Conservation (phyloP, 2,888 invertebrate species). For the Apamea epomidion region DNA sequence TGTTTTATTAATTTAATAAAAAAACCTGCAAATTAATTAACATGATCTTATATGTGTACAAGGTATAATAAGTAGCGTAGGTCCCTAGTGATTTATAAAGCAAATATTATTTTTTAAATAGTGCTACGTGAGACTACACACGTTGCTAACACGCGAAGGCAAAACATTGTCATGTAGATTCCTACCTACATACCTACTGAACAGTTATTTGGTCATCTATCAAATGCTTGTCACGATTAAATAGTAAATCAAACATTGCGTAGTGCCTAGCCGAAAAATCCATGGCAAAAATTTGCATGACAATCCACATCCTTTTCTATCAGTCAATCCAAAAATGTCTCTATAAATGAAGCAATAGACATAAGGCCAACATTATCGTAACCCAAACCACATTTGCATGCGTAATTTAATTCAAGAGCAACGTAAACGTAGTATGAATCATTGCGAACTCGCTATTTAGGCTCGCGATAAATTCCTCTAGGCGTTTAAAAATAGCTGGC, state of each 20-base stretch:
- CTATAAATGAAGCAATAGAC: slow-evolving; percentile 36
- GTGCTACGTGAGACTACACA: neutral
- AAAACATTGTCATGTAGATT: neutral
- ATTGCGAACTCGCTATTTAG: slow-evolving; percentile 49
- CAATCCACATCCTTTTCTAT: slow-evolving; percentile 9
- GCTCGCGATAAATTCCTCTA: slow-evolving; percentile 63
- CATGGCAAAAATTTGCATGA: slow-evolving; percentile 4
- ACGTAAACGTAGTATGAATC: slow-evolving; percentile 61
- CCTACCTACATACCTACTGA: neutral
- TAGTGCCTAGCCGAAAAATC: slow-evolving; percentile 6
- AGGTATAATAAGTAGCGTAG: neutral
- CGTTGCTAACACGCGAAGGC: neutral
- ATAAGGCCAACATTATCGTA: slow-evolving; percentile 42
- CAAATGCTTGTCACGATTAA: slow-evolving; percentile 17
- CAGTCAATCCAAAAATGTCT: slow-evolving; percentile 31
- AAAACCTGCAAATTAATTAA: neutral
- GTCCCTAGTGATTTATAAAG: neutral
- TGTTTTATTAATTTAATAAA: neutral
- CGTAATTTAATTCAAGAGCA: slow-evolving; percentile 41
- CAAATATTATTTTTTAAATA: neutral
- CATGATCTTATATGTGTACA: neutral
- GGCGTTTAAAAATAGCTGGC: slow-evolving; percentile 66
- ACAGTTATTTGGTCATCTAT: neutral
- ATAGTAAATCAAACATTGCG: neutral
- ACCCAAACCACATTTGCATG: slow-evolving; percentile 57